A percentile compares a stretch with the other conserved stretches of the same genome.
Conservation (phyloP, 1,140 invertebrate genomes). For the Neodiprion fabricii region DNA sequence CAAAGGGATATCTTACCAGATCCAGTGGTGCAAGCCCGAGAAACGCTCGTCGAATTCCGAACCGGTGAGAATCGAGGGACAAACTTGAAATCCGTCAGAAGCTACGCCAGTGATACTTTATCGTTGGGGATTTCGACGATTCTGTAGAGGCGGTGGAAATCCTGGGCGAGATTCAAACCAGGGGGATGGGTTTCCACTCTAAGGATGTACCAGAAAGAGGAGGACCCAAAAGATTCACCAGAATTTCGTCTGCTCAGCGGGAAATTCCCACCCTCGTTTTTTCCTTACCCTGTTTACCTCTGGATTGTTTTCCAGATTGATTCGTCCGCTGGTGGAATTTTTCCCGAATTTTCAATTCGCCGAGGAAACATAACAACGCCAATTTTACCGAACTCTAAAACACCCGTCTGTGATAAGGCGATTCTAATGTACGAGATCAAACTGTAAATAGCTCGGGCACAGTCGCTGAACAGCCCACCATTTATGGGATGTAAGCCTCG, state of each 20-base stretch:
- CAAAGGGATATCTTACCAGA: constrained; percentile 1
- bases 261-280: not conserved
- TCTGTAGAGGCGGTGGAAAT: not conserved
- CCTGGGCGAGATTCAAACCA: not conserved
- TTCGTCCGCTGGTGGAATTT: not conserved
- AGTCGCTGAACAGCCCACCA: not conserved
- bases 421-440: not conserved
- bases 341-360: not conserved
- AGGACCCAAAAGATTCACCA: not conserved
- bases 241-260: not conserved
- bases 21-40: not conserved
- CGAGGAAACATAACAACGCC: not conserved
- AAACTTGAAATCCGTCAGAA: not conserved
- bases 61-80: not conserved
- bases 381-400: not conserved
- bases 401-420: not conserved
- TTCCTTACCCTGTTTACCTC: no score
- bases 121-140: constrained; percentile 6
- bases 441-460: not conserved
- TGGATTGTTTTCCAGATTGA: not conserved
- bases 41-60: not conserved
- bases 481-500: not conserved
- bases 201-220: not conserved
- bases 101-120: not conserved
- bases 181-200: not conserved